Conservation (phyloP, 2,888 invertebrate genomes). For the Ptycholaimellus sp. region DNA sequence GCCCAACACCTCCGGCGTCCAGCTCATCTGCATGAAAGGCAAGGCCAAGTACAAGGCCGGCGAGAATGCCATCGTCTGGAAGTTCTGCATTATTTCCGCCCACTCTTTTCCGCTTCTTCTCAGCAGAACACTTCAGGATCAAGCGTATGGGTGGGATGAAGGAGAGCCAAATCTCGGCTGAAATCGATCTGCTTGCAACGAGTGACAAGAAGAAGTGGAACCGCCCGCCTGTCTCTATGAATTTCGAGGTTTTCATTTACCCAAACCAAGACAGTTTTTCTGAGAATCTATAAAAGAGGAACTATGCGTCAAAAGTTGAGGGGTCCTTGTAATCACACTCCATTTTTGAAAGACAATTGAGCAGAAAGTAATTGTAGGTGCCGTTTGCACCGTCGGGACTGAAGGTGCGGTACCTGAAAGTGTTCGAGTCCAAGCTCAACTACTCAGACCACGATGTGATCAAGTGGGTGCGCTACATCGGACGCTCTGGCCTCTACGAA, state of each 20-base stretch:
- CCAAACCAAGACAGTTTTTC: constrained; percentile 4
- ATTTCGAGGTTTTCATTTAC: constrained; percentile 71
- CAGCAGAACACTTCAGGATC: constrained; percentile 45
- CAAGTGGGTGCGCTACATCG: constrained; percentile 99
- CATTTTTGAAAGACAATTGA: neutral
- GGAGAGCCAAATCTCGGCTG: constrained; percentile 93
- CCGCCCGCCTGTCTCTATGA: constrained; percentile 97
- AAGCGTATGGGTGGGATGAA: constrained; percentile 57
- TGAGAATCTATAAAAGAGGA: no score
- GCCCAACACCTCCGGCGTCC: constrained; percentile 90
- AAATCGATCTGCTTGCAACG: constrained; percentile 89
- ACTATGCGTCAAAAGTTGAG: neutral
- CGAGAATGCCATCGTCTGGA: constrained; percentile 92
- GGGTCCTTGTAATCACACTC: neutral
- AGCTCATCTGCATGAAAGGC: constrained; percentile 84
- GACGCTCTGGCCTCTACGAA: constrained; percentile 92
- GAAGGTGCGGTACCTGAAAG: constrained; percentile 95
- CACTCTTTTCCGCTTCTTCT: no score
- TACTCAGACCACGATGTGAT: constrained; percentile 99
- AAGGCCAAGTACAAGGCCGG: constrained; percentile 99
- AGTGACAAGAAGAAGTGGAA: constrained; percentile 89
- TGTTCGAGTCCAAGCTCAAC: constrained; percentile 96
- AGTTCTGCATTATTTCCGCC: constrained; percentile 38
- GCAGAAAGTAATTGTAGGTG: constrained; percentile 34
- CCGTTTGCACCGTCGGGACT: constrained; percentile 98